Evolutionary conservation across 2,113 vertebrate genomes (phyloP).

Genomic region (Bufo gargarizans): DNA sequence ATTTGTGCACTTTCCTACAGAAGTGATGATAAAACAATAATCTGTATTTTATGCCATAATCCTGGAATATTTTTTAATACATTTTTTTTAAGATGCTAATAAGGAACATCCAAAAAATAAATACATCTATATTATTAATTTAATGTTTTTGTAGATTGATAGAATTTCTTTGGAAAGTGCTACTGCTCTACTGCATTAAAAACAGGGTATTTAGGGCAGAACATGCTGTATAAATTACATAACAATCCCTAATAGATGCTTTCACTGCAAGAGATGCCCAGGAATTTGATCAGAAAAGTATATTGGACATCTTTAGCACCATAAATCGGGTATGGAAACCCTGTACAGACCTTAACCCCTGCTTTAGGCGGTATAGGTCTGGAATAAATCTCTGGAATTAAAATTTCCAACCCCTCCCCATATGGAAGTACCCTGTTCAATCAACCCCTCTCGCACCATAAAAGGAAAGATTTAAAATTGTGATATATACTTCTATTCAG

Average conservation of each 20-base stretch:
- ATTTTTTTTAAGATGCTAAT: not conserved
- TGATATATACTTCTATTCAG: constrained; percentile 77
- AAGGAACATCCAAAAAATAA: constrained; percentile 9
- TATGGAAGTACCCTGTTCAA: constrained; percentile 3
- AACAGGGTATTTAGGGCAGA: no score
- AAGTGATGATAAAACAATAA: not conserved
- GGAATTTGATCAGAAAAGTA: not conserved
- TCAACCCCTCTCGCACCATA: constrained; percentile 1
- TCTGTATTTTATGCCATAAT: constrained; percentile 7
- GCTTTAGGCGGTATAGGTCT: not conserved
- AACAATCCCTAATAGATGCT: not conserved
- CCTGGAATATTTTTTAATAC: not conserved
- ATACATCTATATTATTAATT: not conserved
- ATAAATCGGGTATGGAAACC: not conserved
- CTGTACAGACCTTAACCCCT: not conserved
- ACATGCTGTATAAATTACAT: not conserved
- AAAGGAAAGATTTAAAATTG: constrained; percentile 65
- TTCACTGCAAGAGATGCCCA: not conserved
- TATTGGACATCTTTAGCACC: not conserved
- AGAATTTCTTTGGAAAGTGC: constrained; percentile 16
- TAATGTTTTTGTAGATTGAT: not conserved
- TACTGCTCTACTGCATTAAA: not conserved
- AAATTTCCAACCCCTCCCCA: not conserved
- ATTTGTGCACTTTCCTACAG: not conserved
- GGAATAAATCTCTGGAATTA: not conserved